Evolutionary conservation across 2,888 invertebrate species (phyloP), one percentile per base, ranked within the genome.

Genomic region (Troides aeacus): DNA sequence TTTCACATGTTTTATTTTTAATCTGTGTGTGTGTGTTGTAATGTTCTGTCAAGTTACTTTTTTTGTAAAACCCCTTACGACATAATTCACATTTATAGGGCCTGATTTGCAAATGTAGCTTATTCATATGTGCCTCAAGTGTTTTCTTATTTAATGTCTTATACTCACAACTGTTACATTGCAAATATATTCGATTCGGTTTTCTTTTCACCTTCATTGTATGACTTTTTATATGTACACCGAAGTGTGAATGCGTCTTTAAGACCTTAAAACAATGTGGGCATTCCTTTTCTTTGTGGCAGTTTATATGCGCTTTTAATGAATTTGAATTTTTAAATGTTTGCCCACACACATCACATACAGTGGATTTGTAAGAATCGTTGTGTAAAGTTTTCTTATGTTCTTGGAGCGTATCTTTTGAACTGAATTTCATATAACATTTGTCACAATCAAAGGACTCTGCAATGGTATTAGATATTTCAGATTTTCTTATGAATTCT

Each of bases 121-220:
- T 88, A 64, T 88, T 87, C 1, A 79, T 80, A 71, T 89, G 89
- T 0, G 84, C 86, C 68, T 86, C 79, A 12, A 88, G 72, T 15
- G 81, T 81, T 8, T 72, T 72, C 71, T 84, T 87, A 72, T 81
- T 83, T 0, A 79, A 23, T 30, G 81, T 84, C 66, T 70, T 76
- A 62, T 85, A 88, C 2, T 74, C 66, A 74, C 88, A 89, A 5
- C 74, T 42, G 57, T 74, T 73, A 67, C 88, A 88, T 18, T 67
- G 71, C 50, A 82, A 77, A 53, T 75, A 75, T 56, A 73, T 76
- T 24, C 71, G 74, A 8, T 60, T 75, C 6, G 74, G 69, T 67
- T 76, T 75, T n/a, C 72, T 73, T 71, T 73, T 81, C 4, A 72
- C 59, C 23, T 72, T 64, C 2, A 61, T 66, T 68, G 75, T 73